Base-by-base conservation (phyloP, 2,797 vertebrate species). In the Brachyrhaphis roseni region DNA sequence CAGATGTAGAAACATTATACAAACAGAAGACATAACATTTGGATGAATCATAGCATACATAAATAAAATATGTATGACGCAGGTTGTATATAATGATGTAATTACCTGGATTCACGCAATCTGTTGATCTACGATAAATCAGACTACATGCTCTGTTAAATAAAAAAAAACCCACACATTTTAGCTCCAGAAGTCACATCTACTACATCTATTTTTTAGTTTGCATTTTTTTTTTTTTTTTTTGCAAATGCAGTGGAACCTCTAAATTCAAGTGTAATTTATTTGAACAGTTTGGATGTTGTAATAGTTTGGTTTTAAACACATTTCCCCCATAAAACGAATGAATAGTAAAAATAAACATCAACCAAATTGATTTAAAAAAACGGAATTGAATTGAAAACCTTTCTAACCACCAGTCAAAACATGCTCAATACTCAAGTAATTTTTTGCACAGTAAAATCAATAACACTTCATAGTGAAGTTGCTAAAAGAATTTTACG, bases 1-100 rank as follows among this genome's bases (percentile, higher is more conserved):
- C 70, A 86, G 59, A 82, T 82, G 74, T 73, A 55, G 66, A 45
- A 76, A 75, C 79, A 84, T 84, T 82, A 72, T 72, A 79, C 53
- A 45, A 85, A 75, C 78, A 20, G 31, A 23, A 77, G 77, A 78
- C 41, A 70, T 43, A 76, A 72, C 72, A 75, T 70, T 74, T 6
- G 62, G 31, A 78, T 74, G 82, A 8, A 47, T 45, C 49, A 23
- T 4, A 31, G 73, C 68, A 18, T 46, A 20, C 51, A 68, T 34
- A 3, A 20, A 28, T 47, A 49, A 6, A 36, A 66, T 18, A 47
- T 47, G 16, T 1, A 39, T 36, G 5, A 74, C 79, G 72, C 47
- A 45, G 45, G 34, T 47, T n/a, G 49, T 59, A 62, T 51, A 57
- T 45, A 59, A 31, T 20, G 6, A 39, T 15, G 26, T 31, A 12